Evolutionary conservation across 2,113 vertebrate species (phyloP).

Genomic region (Thamnophis sirtalis): DNA sequence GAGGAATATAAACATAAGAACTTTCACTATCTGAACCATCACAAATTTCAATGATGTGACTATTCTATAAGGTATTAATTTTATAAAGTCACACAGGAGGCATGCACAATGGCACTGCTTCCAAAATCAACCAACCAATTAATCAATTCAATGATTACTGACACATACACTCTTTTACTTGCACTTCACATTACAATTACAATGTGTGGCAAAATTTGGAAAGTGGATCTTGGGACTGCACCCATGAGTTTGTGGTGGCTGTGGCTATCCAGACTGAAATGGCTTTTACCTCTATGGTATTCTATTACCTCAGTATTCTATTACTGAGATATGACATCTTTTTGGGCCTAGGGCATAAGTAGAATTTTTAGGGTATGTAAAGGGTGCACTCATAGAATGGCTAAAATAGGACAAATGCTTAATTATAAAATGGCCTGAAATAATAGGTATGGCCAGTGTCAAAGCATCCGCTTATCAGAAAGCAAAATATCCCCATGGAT

Average conservation of each 20-base stretch:
- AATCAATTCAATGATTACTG: background rate
- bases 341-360: background rate
- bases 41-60: too few relatives aligned
- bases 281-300: too few relatives aligned
- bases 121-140: too few relatives aligned
- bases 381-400: background rate
- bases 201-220: background rate
- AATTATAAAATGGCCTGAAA: background rate
- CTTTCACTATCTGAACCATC: too few relatives aligned
- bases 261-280: too few relatives aligned
- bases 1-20: too few relatives aligned
- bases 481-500: background rate
- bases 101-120: too few relatives aligned
- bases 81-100: too few relatives aligned
- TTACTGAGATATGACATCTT: background rate
- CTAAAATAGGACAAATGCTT: background rate
- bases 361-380: background rate
- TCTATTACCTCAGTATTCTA: too few relatives aligned
- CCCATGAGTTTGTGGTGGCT: too few relatives aligned
- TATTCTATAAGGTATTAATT: too few relatives aligned
- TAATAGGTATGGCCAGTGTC: background rate
- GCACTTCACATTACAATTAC: background rate
- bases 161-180: background rate
- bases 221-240: background rate
- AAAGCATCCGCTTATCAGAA: background rate